A percentile compares a stretch with the other conserved stretches of the same genome.
Conservation (phyloP, 2,797 vertebrate genomes). For the Pampus argenteus region DNA sequence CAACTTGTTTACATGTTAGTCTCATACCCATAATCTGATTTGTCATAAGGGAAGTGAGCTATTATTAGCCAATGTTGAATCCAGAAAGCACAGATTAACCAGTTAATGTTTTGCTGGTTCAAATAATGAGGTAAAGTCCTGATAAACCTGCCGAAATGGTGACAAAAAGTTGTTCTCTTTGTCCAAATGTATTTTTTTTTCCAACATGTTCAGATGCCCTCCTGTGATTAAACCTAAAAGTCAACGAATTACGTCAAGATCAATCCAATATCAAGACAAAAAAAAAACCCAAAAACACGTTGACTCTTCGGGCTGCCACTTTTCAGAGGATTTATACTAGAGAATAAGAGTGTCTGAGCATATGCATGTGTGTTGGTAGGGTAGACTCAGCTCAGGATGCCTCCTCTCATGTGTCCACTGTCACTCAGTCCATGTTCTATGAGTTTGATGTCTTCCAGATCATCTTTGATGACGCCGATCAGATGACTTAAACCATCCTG, state of each 20-base stretch:
- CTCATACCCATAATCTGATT: slow-evolving; percentile 62
- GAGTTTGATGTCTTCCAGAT: slow-evolving; percentile 96
- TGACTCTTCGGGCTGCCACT: background rate
- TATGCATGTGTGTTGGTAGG: slow-evolving; percentile 3
- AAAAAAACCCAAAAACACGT: background rate
- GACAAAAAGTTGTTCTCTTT: too few relatives aligned
- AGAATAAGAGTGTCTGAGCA: slow-evolving; percentile 8
- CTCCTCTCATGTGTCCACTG: slow-evolving; percentile 90
- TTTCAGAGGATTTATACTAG: slow-evolving; percentile 12
- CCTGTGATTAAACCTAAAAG: background rate
- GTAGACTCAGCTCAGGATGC: slow-evolving; percentile 89
- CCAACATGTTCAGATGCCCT: background rate
- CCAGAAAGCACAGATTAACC: slow-evolving; percentile 42
- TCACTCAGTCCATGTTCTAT: slow-evolving; percentile 95
- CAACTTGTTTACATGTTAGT: slow-evolving; percentile 47
- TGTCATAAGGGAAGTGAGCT: slow-evolving; percentile 39
- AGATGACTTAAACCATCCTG: slow-evolving; percentile 97
- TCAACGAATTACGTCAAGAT: background rate
- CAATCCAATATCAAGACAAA: background rate
- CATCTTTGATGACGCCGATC: slow-evolving; percentile 96
- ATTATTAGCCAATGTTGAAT: slow-evolving; percentile 55
- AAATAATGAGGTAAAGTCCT: slow-evolving; percentile 8
- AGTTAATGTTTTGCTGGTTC: slow-evolving; percentile 31
- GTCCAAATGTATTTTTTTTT: slow-evolving; percentile 6
- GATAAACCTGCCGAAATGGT: background rate